Evolutionary conservation across 2,888 invertebrate species (phyloP), one percentile per base, ranked within the genome.

Genomic region (Argynnis bischoffii): DNA sequence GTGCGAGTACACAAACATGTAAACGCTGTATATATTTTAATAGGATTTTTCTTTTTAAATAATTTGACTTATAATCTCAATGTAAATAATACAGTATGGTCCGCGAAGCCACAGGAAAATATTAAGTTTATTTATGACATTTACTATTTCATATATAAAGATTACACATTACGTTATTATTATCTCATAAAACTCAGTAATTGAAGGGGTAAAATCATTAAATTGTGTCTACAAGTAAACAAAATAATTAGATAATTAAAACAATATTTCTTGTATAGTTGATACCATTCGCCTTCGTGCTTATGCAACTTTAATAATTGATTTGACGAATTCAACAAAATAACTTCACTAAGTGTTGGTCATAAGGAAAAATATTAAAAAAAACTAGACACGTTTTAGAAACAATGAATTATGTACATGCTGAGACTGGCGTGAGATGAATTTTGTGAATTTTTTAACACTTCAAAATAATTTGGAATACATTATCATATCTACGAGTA

Each of bases 331-430:
- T 59, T 48, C 26, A 31, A 11, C 48, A 59, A 59, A 59, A 59
- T 35, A 2, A 16, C 15, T 41, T 41, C 11, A 41, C 35, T 11
- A 41, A 41, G 16, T 16, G 5, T 59, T 48, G 48, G 48, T 59
- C 59, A 59, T 31, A 48, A 59, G 59, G 59, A 59, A 59, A 59
- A 48, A 59, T 48, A 59, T 48, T 31, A 0, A 41, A 59, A 59
- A 48, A 59, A 59, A 59, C 48, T 16, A 13, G 59, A 48, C 59
- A 59, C 59, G 59, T 59, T 31, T 59, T 26, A 59, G 31, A 48
- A 59, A 59, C n/a, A n/a, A 48, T 48, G 48, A 59, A 48, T 47
- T 31, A 48, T 59, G 59, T 26, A 59, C 59, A 16, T 26, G 13
- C 59, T 59, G 48, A 41, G 35, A 41, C 11, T 26, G 47, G 26